These are phyloP conservation scores for Daubentonia madagascariensis DNA, from an alignment of 2,113 vertebrate genomes.

Conservation along the genomic window DNA sequence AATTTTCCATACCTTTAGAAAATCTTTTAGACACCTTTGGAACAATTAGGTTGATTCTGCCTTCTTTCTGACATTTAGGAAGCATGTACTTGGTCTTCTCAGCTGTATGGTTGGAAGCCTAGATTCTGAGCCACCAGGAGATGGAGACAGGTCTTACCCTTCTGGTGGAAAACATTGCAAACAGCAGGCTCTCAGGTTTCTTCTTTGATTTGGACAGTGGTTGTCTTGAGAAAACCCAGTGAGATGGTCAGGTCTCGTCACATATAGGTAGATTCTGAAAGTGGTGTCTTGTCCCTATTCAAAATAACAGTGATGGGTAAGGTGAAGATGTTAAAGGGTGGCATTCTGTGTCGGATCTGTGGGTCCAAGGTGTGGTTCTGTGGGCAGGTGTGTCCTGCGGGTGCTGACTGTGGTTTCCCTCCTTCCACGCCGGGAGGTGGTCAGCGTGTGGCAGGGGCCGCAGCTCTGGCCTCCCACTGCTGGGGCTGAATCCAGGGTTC, in stretches of 20 bases:
- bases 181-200: not conserved
- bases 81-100: not conserved
- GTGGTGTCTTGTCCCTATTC: too few relatives aligned
- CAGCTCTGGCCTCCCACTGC: not conserved
- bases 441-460: not conserved
- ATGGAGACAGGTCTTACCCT: not conserved
- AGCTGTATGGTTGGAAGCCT: not conserved
- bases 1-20: not conserved
- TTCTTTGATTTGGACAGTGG: not conserved
- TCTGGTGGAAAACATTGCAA: not conserved
- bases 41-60: not conserved
- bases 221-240: not conserved
- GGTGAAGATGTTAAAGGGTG: not conserved
- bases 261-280: not conserved
- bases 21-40: not conserved
- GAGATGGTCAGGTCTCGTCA: not conserved
- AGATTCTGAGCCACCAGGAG: not conserved
- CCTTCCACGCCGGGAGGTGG: not conserved
- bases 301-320: rapidly evolving
- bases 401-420: not conserved
- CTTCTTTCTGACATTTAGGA: not conserved
- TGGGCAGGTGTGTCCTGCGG: rapidly evolving
- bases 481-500: not conserved
- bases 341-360: not conserved
- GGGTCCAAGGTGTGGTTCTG: not conserved